Evolutionary conservation across 1,140 invertebrate genomes (phyloP), one percentile per base, ranked within the genome.

Genomic region (Trichonephila clavipes): DNA sequence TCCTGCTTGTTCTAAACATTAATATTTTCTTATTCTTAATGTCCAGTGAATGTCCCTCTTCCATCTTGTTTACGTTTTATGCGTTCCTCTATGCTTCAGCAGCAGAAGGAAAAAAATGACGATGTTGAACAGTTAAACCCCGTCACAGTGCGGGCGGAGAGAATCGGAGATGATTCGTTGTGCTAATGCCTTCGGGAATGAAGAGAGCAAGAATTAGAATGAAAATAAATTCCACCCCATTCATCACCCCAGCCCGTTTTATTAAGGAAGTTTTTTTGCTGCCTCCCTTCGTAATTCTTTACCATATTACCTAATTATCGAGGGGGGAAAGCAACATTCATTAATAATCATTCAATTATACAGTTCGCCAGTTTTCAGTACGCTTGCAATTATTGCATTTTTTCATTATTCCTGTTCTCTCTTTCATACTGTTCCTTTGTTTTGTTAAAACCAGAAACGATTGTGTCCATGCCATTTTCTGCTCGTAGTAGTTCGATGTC

Each of bases 261-360:
- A 87, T 92, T 59, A 87, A 87, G 62, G 28, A 44, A 72, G 12
- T 66, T 87, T 86, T 83, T 61, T n/a, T 59, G 28, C 61, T 24
- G 21, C 77, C 34, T 24, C 72, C 77, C 19, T 64, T 59, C 28
- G 77, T 21, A 69, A 88, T 82, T 93, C 72, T 88, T 88, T 81
- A 88, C 85, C 69, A 66, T 93, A 88, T 93, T 93, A 93, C 92
- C 92, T 88, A 93, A 93, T 93, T 93, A 93, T 77, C 64, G 90
- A 77, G 24, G 69, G 14, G n/a, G 86, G 18, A 21, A 34, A 44
- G 86, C 44, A 88, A 51, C 72, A 82, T 93, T 93, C 92, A 93
- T 93, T 93, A 93, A 93, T 93, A 93, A 93, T 93, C 85, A 93
- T 93, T 93, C 92, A 93, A 93, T 93, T 93, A 93, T 81, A 88